These are phyloP conservation scores for Pyrocoelia pectoralis DNA, from an alignment of 2,888 invertebrate species.

Conservation along the genomic window DNA sequence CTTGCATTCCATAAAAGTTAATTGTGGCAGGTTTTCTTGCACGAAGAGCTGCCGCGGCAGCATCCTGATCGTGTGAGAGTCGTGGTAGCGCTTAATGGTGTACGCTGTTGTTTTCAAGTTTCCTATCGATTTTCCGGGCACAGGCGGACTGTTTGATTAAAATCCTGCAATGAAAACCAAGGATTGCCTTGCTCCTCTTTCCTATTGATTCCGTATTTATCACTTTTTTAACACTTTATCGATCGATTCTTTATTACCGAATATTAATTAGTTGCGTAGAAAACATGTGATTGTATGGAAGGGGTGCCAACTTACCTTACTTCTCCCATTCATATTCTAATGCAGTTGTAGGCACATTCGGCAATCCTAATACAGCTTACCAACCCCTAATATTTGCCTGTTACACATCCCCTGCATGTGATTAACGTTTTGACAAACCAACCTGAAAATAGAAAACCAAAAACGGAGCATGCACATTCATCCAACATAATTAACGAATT, in stretches of 20 bases:
- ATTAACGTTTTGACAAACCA: slow-evolving; percentile 6
- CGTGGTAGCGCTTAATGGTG: slow-evolving; percentile 19
- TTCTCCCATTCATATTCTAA: slow-evolving; percentile 37
- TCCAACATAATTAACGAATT: not conserved
- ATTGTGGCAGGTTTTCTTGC: not conserved
- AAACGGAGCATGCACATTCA: too few species aligned
- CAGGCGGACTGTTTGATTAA: slow-evolving; percentile 33
- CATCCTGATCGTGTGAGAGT: slow-evolving; percentile 16
- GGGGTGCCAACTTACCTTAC: slow-evolving; percentile 36
- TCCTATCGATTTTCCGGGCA: slow-evolving; percentile 37
- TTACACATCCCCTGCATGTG: slow-evolving; percentile 34
- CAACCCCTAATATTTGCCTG: slow-evolving; percentile 38
- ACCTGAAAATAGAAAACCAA: slow-evolving; percentile 7
- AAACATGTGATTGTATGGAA: slow-evolving; percentile 43
- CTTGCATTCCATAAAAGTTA: not conserved
- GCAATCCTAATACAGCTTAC: slow-evolving; percentile 24
- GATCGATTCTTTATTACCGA: not conserved
- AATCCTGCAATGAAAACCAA: slow-evolving; percentile 21
- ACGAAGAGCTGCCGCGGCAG: slow-evolving; percentile 6
- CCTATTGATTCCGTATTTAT: slow-evolving; percentile 14
- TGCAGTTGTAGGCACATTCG: slow-evolving; percentile 33
- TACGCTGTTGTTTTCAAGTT: slow-evolving; percentile 26
- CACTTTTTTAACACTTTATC: not conserved
- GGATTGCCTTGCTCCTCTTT: slow-evolving; percentile 17
- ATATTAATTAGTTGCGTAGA: slow-evolving; percentile 30